Evolutionary conservation across 1,140 invertebrate genomes (phyloP), one percentile per base, ranked within the genome.

Genomic region (Drosophila navojoa): DNA sequence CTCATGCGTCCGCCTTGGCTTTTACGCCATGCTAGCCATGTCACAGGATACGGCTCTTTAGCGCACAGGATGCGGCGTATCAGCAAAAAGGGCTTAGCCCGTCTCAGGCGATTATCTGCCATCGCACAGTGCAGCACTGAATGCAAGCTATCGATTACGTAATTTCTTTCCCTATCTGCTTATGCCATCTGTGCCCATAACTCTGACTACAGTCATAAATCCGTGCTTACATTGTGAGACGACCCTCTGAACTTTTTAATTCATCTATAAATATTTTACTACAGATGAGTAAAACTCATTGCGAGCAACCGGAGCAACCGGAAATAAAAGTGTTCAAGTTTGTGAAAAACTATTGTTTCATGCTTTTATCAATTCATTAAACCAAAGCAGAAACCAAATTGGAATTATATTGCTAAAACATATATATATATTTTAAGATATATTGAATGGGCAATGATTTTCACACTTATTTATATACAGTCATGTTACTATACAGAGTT

Each of bases 31-130:
- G 40, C 47, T 66, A 60, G 50, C 49, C 75, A 61, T 70, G 58
- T 55, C 57, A 59, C 79, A 73, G 82, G 82, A 86, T 82, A 82
- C 63, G 63, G 72, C 79, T 73, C 72, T 79, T 86, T 73, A 74
- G 70, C 68, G 73, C 47, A 63, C 82, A 72, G 81, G 82, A 87
- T 73, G 62, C 71, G 74, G 74, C 77, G 40, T 35, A 57, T 73
- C 63, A 61, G 72, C 55, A 50, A 19, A 63, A 74, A 75, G 63
- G 59, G 63, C 76, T 60, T 25, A 15, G 13, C 50, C 38, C 49
- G 16, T 42, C 67, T 58, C 55, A 52, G 13, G 11, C 27, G 15
- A 15, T 59, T 35, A 64, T 58, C 69, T 35, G 44, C 32, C 40
- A 0, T 15, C 52, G 29, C 54, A 55, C 35, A 52, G 9, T 58